phyloP scores from a whole-genome alignment of 2,113 vertebrate genomes.

The Tinamus guttatus region DNA sequence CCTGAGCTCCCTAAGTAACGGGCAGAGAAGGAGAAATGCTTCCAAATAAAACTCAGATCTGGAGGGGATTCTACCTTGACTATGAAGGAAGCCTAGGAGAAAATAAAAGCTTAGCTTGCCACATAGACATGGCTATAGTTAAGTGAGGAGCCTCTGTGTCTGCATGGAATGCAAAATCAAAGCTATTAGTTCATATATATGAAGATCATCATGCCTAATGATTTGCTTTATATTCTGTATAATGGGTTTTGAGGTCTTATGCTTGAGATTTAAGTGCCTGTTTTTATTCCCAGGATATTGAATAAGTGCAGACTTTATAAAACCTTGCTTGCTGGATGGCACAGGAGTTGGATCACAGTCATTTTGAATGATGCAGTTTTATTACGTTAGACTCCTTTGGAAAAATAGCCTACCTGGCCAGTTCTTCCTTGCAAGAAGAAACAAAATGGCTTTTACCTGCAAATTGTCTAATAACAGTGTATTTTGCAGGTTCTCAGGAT shows the following conservation, averaged over 20 bases:
- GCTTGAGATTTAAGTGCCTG: neutral
- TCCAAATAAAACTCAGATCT: neutral
- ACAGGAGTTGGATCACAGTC: accelerated
- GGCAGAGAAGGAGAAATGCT: neutral
- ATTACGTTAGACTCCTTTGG: neutral
- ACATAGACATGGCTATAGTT: accelerated
- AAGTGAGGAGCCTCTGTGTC: neutral
- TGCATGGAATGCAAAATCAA: neutral
- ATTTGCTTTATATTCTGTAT: neutral
- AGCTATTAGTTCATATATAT: neutral
- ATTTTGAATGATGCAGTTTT: neutral
- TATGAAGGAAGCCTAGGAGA: neutral
- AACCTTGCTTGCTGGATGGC: neutral
- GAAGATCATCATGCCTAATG: neutral
- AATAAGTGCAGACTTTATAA: neutral
- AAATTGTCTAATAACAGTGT: neutral
- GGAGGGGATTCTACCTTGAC: neutral
- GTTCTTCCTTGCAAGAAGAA: neutral
- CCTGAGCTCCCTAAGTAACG: neutral
- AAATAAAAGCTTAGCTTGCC: neutral
- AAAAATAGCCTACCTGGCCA: neutral
- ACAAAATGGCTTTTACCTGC: neutral
- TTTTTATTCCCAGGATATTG: accelerated
- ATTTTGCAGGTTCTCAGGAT: constrained; percentile 88
- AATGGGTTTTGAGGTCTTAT: neutral